Evolutionary conservation across 2,113 vertebrate genomes (phyloP).

Genomic region (Percina caprodes): DNA sequence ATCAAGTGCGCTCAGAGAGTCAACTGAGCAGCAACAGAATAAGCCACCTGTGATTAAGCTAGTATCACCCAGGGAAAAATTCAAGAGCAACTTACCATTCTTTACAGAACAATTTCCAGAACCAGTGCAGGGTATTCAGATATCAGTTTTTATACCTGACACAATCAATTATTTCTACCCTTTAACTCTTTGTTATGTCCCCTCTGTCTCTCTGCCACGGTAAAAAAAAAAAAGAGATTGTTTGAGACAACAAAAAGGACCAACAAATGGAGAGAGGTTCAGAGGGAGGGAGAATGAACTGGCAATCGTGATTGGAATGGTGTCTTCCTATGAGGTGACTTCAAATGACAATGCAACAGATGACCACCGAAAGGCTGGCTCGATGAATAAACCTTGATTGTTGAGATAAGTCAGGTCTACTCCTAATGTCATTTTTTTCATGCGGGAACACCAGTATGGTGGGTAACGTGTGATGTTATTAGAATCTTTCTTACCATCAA

Average conservation of each 20-base stretch:
- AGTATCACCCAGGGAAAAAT: conserved; percentile 53
- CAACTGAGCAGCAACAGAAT: conserved; percentile 39
- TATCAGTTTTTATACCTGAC: conserved; percentile 80
- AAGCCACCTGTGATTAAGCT: conserved; percentile 67
- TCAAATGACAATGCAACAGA: conserved; percentile 76
- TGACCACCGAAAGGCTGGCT: conserved; percentile 60
- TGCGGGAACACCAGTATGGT: conserved; percentile 17
- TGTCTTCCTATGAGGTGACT: conserved; percentile 67
- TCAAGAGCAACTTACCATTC: conserved; percentile 60
- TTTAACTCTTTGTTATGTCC: conserved; percentile 59
- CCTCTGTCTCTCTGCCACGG: conserved; percentile 61
- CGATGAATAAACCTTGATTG: conserved; percentile 56
- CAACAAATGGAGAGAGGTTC: conserved; percentile 53
- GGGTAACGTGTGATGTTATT: conserved; percentile 8
- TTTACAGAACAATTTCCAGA: conserved; percentile 60
- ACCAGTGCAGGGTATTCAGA: conserved; percentile 69
- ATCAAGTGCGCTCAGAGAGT: conserved; percentile 37
- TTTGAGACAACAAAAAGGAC: conserved; percentile 76
- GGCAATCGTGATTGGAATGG: conserved; percentile 67
- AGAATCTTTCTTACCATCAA: conserved; percentile 25
- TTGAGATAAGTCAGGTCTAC: conserved; percentile 56
- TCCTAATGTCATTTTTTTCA: conserved; percentile 32
- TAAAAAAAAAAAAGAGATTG: conserved; percentile 65
- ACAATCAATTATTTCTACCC: conserved; percentile 77
- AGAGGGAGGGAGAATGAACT: conserved; percentile 64